phyloP scores from a whole-genome alignment of 2,113 vertebrate genomes.

The Pantherophis guttatus region DNA sequence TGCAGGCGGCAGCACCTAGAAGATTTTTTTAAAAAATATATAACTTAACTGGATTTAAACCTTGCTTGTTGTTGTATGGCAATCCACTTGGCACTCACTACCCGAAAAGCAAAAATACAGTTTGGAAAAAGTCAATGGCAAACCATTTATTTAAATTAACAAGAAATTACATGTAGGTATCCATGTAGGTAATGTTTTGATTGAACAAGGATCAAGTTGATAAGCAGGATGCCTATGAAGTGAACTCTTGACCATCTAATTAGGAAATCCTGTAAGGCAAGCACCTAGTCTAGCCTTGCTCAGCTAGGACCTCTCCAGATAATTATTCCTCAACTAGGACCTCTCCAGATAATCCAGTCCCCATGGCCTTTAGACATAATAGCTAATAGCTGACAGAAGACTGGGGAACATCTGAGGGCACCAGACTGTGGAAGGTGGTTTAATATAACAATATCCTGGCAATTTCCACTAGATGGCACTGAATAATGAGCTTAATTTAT shows the following conservation, averaged over 20 bases:
- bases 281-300: background rate
- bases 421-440: background rate
- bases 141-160: background rate
- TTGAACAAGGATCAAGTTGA: background rate
- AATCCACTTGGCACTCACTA: background rate
- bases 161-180: background rate
- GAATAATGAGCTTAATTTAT: constrained; percentile 17
- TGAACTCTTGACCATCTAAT: background rate
- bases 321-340: background rate
- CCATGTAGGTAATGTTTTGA: background rate
- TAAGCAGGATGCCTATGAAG: background rate
- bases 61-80: background rate
- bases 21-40: background rate
- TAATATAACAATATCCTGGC: background rate
- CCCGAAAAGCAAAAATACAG: background rate
- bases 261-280: background rate
- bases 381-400: background rate
- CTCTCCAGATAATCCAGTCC: background rate
- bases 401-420: background rate
- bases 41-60: background rate
- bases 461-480: constrained; percentile 65
- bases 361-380: background rate
- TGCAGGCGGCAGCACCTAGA: background rate
- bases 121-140: background rate
- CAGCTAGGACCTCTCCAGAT: background rate